A percentile compares a stretch with the other conserved stretches of the same genome.
These are phyloP conservation scores for Bubo blakistoni DNA, from an alignment of 2,113 vertebrate genomes.

Conservation along the genomic window DNA sequence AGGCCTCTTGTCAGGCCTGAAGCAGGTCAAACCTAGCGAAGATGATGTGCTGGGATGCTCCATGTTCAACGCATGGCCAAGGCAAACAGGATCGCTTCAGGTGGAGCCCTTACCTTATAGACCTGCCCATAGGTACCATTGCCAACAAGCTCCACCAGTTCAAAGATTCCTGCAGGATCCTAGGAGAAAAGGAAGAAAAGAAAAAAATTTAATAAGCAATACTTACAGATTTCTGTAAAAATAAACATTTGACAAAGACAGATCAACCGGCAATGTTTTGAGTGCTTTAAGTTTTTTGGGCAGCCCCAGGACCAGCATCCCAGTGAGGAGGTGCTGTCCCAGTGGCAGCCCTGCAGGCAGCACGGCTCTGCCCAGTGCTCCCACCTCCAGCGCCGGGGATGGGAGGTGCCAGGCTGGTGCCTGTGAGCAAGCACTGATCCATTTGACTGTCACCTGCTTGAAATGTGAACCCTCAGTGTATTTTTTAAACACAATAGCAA, in stretches of 20 bases:
- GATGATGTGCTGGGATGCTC: background rate
- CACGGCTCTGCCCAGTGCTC: background rate
- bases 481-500: background rate
- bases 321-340: background rate
- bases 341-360: background rate
- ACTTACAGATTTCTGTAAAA: background rate
- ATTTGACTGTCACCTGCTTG: fast-evolving
- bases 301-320: background rate
- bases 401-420: background rate
- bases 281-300: background rate
- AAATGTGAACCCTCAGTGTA: fast-evolving
- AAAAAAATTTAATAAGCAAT: background rate
- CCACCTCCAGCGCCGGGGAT: background rate
- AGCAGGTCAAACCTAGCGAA: background rate
- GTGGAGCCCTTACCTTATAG: conserved; percentile 86
- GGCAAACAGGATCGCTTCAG: background rate
- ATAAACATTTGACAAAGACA: background rate
- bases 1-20: background rate
- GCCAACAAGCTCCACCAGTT: conserved; percentile 96
- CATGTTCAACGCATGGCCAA: background rate
- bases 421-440: background rate
- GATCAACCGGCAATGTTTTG: background rate
- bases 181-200: conserved; percentile 59
- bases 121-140: conserved; percentile 98
- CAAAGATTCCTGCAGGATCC: conserved; percentile 98